Conservation (phyloP, 2,113 vertebrate genomes). For the Cyprinodon variegatus region DNA sequence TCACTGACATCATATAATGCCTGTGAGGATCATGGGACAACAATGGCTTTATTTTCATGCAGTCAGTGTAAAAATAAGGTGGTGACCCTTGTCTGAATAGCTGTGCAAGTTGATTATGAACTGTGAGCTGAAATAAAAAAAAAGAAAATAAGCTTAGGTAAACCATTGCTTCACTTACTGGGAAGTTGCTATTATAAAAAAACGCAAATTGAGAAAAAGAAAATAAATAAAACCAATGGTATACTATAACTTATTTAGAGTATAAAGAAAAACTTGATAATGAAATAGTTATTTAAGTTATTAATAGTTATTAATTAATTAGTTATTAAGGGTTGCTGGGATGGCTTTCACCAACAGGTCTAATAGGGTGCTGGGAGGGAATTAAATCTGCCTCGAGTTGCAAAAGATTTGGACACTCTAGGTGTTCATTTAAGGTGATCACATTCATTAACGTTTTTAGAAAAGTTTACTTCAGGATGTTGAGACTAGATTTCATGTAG, state of each 20-base stretch:
- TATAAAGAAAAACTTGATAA: too few relatives aligned
- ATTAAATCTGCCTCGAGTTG: too few relatives aligned
- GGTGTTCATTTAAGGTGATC: too few relatives aligned
- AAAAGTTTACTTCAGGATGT: background rate
- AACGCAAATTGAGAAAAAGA: too few relatives aligned
- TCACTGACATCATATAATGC: constrained; percentile 54
- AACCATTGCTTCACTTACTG: background rate
- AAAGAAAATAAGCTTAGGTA: constrained; percentile 39
- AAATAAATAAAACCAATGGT: background rate
- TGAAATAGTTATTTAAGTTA: too few relatives aligned
- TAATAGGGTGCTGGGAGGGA: too few relatives aligned
- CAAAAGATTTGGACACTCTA: too few relatives aligned
- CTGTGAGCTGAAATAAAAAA: constrained; percentile 42
- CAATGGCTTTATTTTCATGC: constrained; percentile 40
- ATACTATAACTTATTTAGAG: too few relatives aligned
- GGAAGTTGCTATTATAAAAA: background rate
- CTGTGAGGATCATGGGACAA: constrained; percentile 27
- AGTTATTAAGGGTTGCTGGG: too few relatives aligned
- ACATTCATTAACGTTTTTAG: background rate
- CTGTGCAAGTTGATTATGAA: constrained; percentile 28
- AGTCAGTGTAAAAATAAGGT: constrained; percentile 21
- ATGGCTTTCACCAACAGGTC: too few relatives aligned
- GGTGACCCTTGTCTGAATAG: constrained; percentile 18
- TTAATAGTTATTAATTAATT: too few relatives aligned
- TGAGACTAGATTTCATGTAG: background rate